phyloP scores from a whole-genome alignment of 2,113 vertebrate genomes.

The rabbit (Oryctolagus cuniculus) region mOryCun1.1 NC_091450.1:40917501-40918000 shows the following conservation, averaged over 20 bases:
- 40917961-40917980: background rate
- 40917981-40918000: background rate
- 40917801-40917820: background rate
- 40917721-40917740: constrained; percentile 43
- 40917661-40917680: constrained; percentile 19
- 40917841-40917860: background rate
- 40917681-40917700: constrained; percentile 56
- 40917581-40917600: too few species aligned
- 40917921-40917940: background rate
- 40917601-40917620: background rate
- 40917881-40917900: constrained; percentile 36
- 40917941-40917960: background rate
- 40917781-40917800: background rate
- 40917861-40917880: background rate
- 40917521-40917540: too few species aligned
- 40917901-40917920: background rate
- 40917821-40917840: constrained; percentile 58
- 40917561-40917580: too few species aligned
- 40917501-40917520: too few species aligned
- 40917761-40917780: constrained; percentile 53
- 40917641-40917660: background rate
- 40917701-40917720: constrained; percentile 38
- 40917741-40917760: constrained; percentile 38
- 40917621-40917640: background rate
- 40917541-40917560: too few species aligned